Base-by-base conservation (phyloP, 1,140 invertebrate species). In the Caerostris darwini region DNA sequence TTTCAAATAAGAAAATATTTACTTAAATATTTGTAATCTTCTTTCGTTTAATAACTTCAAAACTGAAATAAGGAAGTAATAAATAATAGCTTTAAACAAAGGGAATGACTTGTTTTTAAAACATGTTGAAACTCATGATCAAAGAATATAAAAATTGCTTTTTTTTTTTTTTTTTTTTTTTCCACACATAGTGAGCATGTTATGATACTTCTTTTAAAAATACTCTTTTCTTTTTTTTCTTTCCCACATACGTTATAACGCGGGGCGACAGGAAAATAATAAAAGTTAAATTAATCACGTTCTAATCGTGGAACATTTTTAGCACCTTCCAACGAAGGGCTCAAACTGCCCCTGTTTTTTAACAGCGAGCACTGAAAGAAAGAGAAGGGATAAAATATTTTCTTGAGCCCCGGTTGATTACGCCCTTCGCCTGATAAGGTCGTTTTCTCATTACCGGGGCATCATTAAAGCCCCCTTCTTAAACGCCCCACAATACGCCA, bases 401-500 rank as follows among this genome's bases (percentile, higher is more conserved):
- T 61, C 59, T 81, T 59, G 34, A 91, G 90, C 90, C 58, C 82
- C 61, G 82, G 67, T 91, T 91, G 90, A 92, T 92, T 85, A 85
- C 90, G 14, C 59, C 57, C 50, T 58, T 67, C n/a, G 19, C 0
- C 90, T 77, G 90, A 92, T 92, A 92, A 92, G 90, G 90, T 85
- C 90, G 54, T 85, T 92, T 92, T 85, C 90, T 92, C 90, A 92
- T 92, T 92, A 92, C 81, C 34, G 17, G 67, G 85, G 59, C 57
- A 92, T 92, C 90, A 77, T 92, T 92, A 92, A 85, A 91, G 71
- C 57, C 17, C 34, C 56, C 7, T 34, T 85, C 82, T 92, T 85
- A 85, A 92, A 58, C 81, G 77, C 67, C 90, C 77, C 90, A 83
- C 90, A 92, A 92, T 85, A 64, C 90, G 50, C 90, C 90, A 92